These are phyloP conservation scores for Platyrinchus mystaceus DNA, from an alignment of 2,797 vertebrate genomes.

Conservation along the genomic window DNA sequence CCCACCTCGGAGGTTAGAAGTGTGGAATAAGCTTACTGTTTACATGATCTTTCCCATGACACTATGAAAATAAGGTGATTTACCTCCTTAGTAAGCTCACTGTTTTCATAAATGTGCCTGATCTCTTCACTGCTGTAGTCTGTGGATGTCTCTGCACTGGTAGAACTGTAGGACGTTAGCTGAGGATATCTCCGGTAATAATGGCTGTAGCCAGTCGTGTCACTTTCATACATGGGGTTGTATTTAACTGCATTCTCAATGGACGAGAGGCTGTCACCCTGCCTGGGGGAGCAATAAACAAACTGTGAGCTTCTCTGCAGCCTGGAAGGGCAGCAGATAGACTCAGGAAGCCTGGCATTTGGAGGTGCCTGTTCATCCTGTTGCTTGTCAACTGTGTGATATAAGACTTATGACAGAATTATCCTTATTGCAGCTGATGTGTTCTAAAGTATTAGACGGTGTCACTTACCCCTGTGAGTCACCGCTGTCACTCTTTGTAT, in stretches of 20 bases:
- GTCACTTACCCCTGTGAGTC: constrained; percentile 81
- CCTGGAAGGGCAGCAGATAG: not conserved
- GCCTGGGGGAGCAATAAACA: constrained; percentile 73
- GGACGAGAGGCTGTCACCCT: constrained; percentile 84
- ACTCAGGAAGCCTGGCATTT: not conserved
- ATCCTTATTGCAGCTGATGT: not conserved
- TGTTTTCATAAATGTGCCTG: constrained; percentile 92
- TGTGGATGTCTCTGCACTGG: constrained; percentile 85
- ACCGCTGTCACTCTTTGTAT: constrained; percentile 80
- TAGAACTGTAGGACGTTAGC: constrained; percentile 81
- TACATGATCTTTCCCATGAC: not conserved
- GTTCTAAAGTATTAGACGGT: not conserved
- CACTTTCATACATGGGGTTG: constrained; percentile 91
- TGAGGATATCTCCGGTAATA: constrained; percentile 86
- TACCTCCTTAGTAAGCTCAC: constrained; percentile 92
- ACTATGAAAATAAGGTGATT: not conserved
- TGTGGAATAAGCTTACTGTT: not conserved
- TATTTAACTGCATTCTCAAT: constrained; percentile 90
- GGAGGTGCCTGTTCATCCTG: not conserved
- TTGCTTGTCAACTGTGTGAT: not conserved
- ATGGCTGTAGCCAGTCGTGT: constrained; percentile 85
- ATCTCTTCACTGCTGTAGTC: constrained; percentile 96
- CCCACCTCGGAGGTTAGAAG: not conserved
- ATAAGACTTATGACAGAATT: not conserved
- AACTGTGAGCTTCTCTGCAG: not conserved